A percentile compares a stretch with the other conserved stretches of the same genome.
phyloP scores from a whole-genome alignment of 2,797 vertebrate species.

The Cuculus canorus region DNA sequence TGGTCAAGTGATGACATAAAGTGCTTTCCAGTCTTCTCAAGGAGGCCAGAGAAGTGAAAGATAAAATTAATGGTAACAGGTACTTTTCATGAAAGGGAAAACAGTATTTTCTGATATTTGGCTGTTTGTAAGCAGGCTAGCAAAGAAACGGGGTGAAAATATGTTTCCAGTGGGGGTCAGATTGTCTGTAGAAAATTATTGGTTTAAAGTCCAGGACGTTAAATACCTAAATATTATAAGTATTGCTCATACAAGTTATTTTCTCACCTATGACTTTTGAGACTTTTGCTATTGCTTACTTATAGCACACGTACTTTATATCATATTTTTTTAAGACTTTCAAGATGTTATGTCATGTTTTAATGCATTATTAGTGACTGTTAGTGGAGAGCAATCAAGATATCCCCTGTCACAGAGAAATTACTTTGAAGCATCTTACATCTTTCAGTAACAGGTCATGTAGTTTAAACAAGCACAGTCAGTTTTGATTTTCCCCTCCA shows the following conservation, averaged over 20 bases:
- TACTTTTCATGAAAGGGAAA: not conserved
- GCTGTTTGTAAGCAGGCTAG: not conserved
- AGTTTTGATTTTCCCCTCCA: slow-evolving; percentile 11
- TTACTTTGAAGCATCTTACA: slow-evolving; percentile 35
- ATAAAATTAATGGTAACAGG: not conserved
- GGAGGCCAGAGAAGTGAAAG: not conserved
- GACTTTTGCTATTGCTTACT: not conserved
- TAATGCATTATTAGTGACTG: not conserved
- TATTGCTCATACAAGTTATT: not conserved
- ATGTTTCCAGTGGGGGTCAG: not conserved
- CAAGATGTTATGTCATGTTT: not conserved
- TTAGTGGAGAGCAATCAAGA: not conserved
- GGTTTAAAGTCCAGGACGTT: not conserved
- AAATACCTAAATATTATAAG: not conserved
- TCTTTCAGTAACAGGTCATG: slow-evolving; percentile 62
- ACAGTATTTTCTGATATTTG: not conserved
- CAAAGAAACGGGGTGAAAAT: not conserved
- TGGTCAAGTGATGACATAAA: not conserved
- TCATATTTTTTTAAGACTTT: not conserved
- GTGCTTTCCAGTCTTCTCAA: not conserved
- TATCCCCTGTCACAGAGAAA: not conserved
- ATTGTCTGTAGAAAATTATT: not conserved
- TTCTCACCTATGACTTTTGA: not conserved
- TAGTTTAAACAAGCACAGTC: slow-evolving; percentile 39
- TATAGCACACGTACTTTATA: not conserved